Evolutionary conservation across 2,113 vertebrate species (phyloP), one percentile per base, ranked within the genome.

Genomic region (Microtus pennsylvanicus): DNA sequence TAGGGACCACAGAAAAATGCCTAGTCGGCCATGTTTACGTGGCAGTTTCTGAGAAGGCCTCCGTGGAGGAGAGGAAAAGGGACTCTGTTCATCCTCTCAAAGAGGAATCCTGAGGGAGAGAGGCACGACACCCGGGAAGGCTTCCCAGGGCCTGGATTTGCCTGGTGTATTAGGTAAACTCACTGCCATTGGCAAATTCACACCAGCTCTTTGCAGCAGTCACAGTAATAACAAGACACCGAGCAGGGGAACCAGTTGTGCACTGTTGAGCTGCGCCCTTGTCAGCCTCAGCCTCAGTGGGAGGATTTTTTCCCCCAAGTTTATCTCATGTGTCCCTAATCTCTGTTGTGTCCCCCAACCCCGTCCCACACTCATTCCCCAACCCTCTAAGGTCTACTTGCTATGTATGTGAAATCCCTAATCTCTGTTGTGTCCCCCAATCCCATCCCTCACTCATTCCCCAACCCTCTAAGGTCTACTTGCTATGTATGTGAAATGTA

Each of bases 21-120:
- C 9, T 0, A 21, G 13, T 10, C 8, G 2, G 35, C 17, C 12
- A 1, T 24, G 14, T 65, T 42, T 28, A 22, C 58, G 78, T 3
- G 7, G 70, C 63, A 47, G 26, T 67, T 93, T 85, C 70, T 42
- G 33, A 86, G 92, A 58, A 0, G 38, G 42, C 0, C 55, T n/a
- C 30, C 2, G 21, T 0, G 5, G n/a, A 26, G 22, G 47, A 22
- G 6, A 22, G 0, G 28, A 16, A 47, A 7, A 35, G 61, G 70
- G 50, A 69, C 45, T 35, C 45, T 10, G 22, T 24, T 22, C 30
- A 24, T 21, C 30, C 45, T 50, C 77, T 26, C 38, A n/a, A 52
- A 76, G 13, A 87, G 58, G 77, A 24, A 16, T 1, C 35, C 35
- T 30, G 22, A 26, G 3, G 45, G 38, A 0, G 10, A 7, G 26